Percentiles rank a stretch among this genome's conserved stretches.
Conservation (phyloP, 2,113 vertebrate genomes). For the Xiphophorus hellerii region DNA sequence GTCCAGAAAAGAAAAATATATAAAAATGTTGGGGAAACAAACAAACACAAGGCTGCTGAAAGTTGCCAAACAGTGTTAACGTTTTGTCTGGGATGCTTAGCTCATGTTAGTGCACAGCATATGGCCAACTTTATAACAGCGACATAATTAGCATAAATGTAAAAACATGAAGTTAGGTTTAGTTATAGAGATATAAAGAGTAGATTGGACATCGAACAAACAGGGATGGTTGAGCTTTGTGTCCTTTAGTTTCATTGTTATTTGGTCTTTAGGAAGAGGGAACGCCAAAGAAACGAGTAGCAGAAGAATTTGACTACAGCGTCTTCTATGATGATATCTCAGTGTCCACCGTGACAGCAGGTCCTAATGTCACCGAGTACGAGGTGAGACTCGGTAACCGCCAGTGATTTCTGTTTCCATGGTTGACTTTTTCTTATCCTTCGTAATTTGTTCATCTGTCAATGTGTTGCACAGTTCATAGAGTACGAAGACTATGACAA, state of each 20-base stretch:
- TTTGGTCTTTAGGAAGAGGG: conserved; percentile 63
- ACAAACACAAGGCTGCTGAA: not conserved
- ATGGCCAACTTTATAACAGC: not conserved
- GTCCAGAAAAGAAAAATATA: not conserved
- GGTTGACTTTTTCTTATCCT: not conserved
- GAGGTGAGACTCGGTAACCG: conserved; percentile 73
- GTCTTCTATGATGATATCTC: conserved; percentile 72
- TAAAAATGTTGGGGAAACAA: too few relatives aligned
- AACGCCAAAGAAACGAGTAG: conserved; percentile 45
- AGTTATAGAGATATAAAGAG: not conserved
- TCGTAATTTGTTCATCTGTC: not conserved
- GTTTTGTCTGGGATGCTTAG: not conserved
- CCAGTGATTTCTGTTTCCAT: not conserved
- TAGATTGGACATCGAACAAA: not conserved
- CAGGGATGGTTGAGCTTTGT: not conserved
- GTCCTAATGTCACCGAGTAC: conserved; percentile 72
- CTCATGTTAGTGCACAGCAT: not conserved
- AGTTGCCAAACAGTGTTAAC: not conserved
- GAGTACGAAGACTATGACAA: conserved; percentile 81
- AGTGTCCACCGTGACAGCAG: conserved; percentile 65
- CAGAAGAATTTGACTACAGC: conserved; percentile 76
- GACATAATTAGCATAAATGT: not conserved
- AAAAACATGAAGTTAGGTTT: not conserved
- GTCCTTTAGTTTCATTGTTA: not conserved
- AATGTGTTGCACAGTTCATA: conserved; percentile 55